A percentile compares a stretch with the other conserved stretches of the same genome.
phyloP scores from a whole-genome alignment of 2,888 invertebrate genomes.

The Frankliniella fusca region DNA sequence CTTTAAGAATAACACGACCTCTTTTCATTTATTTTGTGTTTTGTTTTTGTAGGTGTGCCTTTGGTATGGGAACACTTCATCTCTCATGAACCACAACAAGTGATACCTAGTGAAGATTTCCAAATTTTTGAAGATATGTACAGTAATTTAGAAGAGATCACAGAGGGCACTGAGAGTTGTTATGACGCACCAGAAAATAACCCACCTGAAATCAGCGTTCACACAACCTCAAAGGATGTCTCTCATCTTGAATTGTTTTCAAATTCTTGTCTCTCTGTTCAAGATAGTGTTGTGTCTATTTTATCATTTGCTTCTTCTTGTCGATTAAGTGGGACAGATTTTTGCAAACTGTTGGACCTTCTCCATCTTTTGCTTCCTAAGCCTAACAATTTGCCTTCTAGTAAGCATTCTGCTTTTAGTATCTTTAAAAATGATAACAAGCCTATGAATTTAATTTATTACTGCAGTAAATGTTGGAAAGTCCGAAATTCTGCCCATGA shows the following conservation, averaged over 20 bases:
- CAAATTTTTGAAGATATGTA: no score
- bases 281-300: not conserved
- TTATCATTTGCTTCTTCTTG: not conserved
- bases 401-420: not conserved
- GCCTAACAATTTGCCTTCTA: not conserved
- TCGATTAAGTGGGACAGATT: not conserved
- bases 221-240: no score
- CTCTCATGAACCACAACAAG: no score
- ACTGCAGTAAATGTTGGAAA: not conserved
- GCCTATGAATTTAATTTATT: not conserved
- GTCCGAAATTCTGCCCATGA: not conserved
- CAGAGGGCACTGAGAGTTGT: no score
- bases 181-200: no score
- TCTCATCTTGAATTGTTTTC: not conserved
- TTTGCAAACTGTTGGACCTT: not conserved
- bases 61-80: no score
- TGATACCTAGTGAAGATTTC: no score
- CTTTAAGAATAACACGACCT: no score
- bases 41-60: no score
- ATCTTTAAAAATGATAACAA: not conserved
- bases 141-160: no score
- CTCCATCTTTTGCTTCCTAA: not conserved
- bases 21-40: no score
- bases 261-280: not conserved
- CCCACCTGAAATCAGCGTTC: no score